Conservation (phyloP, 2,888 invertebrate genomes). For the Chalcis sispes region DNA sequence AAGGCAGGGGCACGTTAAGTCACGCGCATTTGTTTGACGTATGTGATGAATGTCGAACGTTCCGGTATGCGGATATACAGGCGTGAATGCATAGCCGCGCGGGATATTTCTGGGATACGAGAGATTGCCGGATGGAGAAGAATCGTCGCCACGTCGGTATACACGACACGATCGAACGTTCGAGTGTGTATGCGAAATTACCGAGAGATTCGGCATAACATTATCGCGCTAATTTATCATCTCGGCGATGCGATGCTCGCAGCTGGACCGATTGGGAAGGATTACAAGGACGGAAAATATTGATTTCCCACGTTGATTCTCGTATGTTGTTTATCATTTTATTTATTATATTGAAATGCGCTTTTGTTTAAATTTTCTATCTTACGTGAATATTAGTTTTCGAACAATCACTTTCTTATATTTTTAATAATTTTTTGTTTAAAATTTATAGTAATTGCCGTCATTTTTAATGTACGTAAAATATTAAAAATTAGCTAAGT, state of each 20-base stretch:
- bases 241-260: neutral
- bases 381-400: no score
- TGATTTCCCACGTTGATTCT: no score
- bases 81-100: neutral
- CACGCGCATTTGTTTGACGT: no score
- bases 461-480: no score
- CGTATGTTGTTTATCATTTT: no score
- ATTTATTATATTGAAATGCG: no score
- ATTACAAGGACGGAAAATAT: no score
- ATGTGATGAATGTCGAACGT: conserved; percentile 35
- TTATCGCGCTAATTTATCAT: conserved; percentile 37
- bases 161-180: neutral
- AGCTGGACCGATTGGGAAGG: conserved; percentile 18
- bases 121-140: conserved; percentile 13
- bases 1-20: conserved; percentile 2
- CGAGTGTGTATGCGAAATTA: conserved; percentile 15
- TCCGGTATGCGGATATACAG: neutral
- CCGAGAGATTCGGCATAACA: conserved; percentile 13
- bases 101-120: neutral
- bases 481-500: no score
- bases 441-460: no score
- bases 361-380: no score
- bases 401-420: no score
- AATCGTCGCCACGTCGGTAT: neutral
- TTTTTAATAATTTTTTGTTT: no score